phyloP scores from a whole-genome alignment of 2,797 vertebrate species.

The Artibeus lituratus region DNA sequence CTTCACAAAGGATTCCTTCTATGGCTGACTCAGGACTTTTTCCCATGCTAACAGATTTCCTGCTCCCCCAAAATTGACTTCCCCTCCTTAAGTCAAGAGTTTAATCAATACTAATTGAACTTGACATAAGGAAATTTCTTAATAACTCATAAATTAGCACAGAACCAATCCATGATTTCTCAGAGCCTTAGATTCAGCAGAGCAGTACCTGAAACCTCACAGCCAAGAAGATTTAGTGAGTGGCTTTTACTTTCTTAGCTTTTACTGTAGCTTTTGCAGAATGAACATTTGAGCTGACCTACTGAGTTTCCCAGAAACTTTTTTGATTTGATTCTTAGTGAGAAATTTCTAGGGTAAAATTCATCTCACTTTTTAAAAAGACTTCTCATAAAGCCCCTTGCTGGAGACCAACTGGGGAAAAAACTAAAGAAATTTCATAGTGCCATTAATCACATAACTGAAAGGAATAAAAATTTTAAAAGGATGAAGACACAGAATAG shows the following conservation, averaged over 20 bases:
- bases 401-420: background rate
- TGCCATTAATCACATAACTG: background rate
- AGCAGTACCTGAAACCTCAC: background rate
- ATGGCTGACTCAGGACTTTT: background rate
- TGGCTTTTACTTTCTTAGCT: background rate
- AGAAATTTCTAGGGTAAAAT: background rate
- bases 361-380: background rate
- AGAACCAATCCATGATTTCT: background rate
- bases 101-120: slow-evolving; percentile 26
- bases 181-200: background rate
- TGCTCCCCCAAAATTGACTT: background rate
- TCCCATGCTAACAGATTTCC: background rate
- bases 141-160: background rate
- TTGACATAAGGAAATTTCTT: background rate
- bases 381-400: background rate
- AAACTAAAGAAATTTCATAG: background rate
- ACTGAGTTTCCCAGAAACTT: slow-evolving; percentile 9
- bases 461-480: slow-evolving; percentile 4
- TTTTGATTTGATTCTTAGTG: background rate
- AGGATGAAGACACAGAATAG: background rate
- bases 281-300: background rate
- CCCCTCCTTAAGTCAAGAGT: slow-evolving; percentile 16
- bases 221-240: background rate
- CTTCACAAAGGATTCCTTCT: background rate
- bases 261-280: background rate